Base-by-base conservation (phyloP, 2,113 vertebrate species). In the Oncorhynchus gorbuscha region DNA sequence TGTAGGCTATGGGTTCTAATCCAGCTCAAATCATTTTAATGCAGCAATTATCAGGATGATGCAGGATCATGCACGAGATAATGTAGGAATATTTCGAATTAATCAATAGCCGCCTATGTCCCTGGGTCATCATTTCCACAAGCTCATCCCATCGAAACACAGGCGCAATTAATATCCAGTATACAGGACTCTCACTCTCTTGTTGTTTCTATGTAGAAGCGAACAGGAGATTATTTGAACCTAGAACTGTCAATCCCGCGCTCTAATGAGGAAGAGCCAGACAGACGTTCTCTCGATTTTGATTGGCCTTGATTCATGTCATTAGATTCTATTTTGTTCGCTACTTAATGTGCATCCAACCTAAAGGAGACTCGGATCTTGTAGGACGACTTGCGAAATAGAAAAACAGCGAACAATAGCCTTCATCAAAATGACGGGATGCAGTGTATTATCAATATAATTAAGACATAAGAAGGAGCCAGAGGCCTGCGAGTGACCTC, bases 231-330 rank as follows among this genome's bases (percentile, higher is more conserved):
- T 80, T 74, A 78, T 77, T 77, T 76, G 85, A 90, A 81, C 81
- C 80, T 51, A 85, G 80, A 89, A 86, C 86, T 90, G 92, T 92
- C 91, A 92, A 18, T 83, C 73, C 72, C 45, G 22, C 14, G 75
- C 81, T 76, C 81, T 93, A 91, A 93, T 90, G 90, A 93, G 89
- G 73, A 79, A 78, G 64, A n/a, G 24, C 51, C 49, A 79, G 83
- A 88, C 78, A 72, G 35, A 69, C n/a, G 75, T 51, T 73, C 35
- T 64, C 35, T 55, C 14, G 9, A 20, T n/a, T 18, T 24, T 72
- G 76, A 74, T 74, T 28, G 59, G 55, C 66, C 26, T 18, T 81
- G 62, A 71, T 28, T 78, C 77, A 67, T 72, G 80, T 89, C 84
- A 90, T 91, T 87, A 88, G 77, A 72, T 85, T 76, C 79, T 76